These are phyloP conservation scores for Andrena cerasifolii DNA, from an alignment of 1,140 invertebrate species.

Conservation along the genomic window DNA sequence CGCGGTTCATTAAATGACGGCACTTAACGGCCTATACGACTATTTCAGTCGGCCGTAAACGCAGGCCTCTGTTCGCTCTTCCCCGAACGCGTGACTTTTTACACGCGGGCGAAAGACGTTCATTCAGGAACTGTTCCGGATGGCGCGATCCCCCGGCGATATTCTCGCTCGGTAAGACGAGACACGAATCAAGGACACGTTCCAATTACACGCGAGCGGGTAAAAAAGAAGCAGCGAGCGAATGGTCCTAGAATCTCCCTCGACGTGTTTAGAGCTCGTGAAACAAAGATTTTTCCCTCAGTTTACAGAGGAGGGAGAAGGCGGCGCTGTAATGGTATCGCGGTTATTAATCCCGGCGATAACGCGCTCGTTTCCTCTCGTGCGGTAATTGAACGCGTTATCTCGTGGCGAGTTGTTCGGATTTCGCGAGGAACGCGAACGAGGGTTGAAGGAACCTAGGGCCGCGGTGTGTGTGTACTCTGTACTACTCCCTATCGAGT, in stretches of 20 bases:
- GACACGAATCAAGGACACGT: too few species aligned
- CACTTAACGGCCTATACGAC: conserved; percentile 62
- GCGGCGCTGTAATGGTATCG: neutral
- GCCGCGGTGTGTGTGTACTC: too few species aligned
- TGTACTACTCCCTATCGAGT: conserved; percentile 19
- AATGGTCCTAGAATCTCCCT: too few species aligned
- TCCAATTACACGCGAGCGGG: too few species aligned
- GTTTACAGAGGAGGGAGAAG: neutral
- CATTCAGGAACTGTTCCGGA: neutral
- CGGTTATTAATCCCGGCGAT: conserved; percentile 9
- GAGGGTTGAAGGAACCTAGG: neutral
- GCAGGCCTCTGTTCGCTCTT: neutral
- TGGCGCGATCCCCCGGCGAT: too few species aligned
- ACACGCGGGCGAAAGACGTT: neutral
- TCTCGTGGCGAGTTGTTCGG: neutral
- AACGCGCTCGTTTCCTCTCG: neutral
- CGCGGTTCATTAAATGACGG: conserved; percentile 74
- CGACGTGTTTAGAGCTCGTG: too few species aligned
- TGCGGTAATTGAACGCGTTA: neutral
- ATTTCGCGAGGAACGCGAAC: neutral
- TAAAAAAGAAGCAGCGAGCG: too few species aligned
- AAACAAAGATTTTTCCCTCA: neutral
- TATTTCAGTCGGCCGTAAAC: conserved; percentile 66
- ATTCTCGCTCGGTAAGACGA: neutral
- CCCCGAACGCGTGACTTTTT: conserved; percentile 27